Conservation (phyloP, 2,888 invertebrate species). For the Dioctria rufipes region DNA sequence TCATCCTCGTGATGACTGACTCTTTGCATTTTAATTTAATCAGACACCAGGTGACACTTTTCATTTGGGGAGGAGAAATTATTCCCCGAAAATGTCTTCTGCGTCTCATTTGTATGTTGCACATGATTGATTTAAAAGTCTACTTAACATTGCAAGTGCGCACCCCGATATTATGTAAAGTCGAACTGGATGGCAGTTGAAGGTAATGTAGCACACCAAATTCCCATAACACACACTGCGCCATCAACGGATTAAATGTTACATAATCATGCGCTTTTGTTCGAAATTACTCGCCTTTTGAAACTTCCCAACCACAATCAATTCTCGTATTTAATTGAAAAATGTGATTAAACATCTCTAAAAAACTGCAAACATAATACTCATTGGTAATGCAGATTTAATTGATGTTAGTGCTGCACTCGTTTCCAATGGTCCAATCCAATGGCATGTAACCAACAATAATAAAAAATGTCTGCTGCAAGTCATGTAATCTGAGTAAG, state of each 20-base stretch:
- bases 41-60: conserved; percentile 27
- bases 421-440: not conserved
- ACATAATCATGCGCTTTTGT: not conserved
- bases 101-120: conserved; percentile 34
- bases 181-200: not conserved
- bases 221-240: not conserved
- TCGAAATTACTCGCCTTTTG: not conserved
- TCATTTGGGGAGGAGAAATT: conserved; percentile 31
- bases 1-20: not conserved
- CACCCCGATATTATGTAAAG: conserved; percentile 12
- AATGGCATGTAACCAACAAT: not conserved
- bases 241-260: not conserved
- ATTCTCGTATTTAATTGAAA: conserved; percentile 21
- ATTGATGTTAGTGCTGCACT: not conserved
- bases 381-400: conserved; percentile 9
- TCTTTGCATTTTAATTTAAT: conserved; percentile 33
- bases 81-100: conserved; percentile 14
- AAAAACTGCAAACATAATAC: conserved; percentile 13
- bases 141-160: not conserved
- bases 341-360: conserved; percentile 30
- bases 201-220: not conserved
- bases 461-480: not conserved
- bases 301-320: not conserved
- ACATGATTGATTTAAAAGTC: conserved; percentile 28
- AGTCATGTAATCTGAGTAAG: not conserved